Evolutionary conservation across 2,888 invertebrate genomes (phyloP).

Genomic region (Ectemnius lituratus): DNA sequence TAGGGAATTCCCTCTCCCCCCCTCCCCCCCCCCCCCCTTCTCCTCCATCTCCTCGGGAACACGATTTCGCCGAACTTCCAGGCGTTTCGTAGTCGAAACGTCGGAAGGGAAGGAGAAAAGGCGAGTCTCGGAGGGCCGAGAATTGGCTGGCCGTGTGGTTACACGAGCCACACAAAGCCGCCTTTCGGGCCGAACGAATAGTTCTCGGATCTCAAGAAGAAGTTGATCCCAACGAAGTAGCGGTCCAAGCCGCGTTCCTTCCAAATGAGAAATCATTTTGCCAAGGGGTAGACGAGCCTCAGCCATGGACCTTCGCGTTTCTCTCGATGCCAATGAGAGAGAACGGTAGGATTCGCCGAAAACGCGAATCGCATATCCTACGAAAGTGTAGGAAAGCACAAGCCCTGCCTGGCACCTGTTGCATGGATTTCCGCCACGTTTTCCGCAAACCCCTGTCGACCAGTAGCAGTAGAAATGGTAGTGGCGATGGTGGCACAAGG

Average conservation of each 20-base stretch:
- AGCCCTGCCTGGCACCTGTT: conserved; percentile 72
- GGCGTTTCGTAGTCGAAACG: conserved; percentile 6
- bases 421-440: conserved; percentile 75
- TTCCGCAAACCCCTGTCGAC: conserved; percentile 51
- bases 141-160: no score
- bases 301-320: neutral
- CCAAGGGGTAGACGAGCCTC: neutral
- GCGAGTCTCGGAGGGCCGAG: neutral
- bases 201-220: neutral
- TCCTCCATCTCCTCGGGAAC: neutral
- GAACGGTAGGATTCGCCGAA: conserved; percentile 17
- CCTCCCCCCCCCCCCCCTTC: no score
- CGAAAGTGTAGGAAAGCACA: conserved; percentile 63
- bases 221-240: neutral
- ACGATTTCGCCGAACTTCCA: neutral
- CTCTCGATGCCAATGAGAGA: neutral
- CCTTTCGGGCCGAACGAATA: conserved; percentile 11
- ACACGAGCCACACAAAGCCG: neutral
- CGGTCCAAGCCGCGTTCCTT: no score
- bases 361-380: conserved; percentile 35
- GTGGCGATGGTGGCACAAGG: conserved; percentile 9
- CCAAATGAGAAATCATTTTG: neutral
- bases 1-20: neutral
- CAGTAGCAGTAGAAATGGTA: neutral
- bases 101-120: neutral